Conservation (phyloP, 2,888 invertebrate genomes). For the Dichetophora obliterata region DNA sequence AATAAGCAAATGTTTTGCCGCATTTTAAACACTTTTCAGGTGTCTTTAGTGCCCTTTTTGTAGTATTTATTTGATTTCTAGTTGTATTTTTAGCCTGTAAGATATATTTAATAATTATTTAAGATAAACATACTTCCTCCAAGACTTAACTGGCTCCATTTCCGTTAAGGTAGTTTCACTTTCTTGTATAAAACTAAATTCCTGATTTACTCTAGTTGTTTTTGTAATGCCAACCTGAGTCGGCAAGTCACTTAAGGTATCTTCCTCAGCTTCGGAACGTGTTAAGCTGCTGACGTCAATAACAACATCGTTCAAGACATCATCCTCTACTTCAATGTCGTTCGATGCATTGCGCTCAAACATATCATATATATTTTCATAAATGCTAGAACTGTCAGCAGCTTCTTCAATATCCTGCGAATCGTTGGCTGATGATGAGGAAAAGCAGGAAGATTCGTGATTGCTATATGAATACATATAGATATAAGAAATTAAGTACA, state of each 20-base stretch:
- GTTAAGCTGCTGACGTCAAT: conserved; percentile 60
- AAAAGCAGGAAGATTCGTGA: conserved; percentile 35
- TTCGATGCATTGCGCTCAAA: conserved; percentile 55
- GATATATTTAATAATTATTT: neutral
- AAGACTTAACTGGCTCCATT: neutral
- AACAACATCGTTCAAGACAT: conserved; percentile 58
- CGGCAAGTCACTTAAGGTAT: conserved; percentile 54
- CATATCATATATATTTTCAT: conserved; percentile 58
- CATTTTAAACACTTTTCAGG: conserved; percentile 60
- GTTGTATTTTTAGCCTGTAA: neutral
- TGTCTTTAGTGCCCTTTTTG: conserved; percentile 48
- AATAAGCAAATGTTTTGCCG: conserved; percentile 58
- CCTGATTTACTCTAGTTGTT: neutral
- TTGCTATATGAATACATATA: conserved; percentile 41
- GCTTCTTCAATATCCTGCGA: conserved; percentile 47
- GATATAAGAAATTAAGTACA: neutral
- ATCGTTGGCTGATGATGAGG: conserved; percentile 24
- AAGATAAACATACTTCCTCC: neutral
- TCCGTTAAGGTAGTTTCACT: neutral
- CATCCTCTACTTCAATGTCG: conserved; percentile 55
- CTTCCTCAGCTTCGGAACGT: conserved; percentile 58
- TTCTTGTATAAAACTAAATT: neutral
- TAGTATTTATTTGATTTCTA: neutral
- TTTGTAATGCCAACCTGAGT: conserved; percentile 30
- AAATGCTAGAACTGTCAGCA: conserved; percentile 50